phyloP scores from a whole-genome alignment of 2,113 vertebrate species.

The Grammomys dolichurus region DNA sequence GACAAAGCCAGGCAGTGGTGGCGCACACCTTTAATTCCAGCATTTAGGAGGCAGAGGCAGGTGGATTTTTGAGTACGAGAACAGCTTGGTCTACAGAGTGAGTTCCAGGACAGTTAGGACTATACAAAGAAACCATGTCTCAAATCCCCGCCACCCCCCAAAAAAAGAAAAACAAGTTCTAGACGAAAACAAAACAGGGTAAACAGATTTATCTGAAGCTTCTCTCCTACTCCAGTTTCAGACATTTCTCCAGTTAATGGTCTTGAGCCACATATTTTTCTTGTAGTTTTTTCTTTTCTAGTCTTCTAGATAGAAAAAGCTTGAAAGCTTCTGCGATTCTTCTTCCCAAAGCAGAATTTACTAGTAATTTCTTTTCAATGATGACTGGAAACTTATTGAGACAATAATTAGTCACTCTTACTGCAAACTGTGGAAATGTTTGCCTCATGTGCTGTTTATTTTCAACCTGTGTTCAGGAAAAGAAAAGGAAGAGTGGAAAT shows the following conservation, averaged over 20 bases:
- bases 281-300: background rate
- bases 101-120: too few species aligned
- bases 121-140: too few species aligned
- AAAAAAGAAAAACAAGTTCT: background rate
- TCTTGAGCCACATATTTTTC: too few species aligned
- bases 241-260: background rate
- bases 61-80: too few species aligned
- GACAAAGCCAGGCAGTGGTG: too few species aligned
- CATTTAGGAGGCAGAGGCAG: too few species aligned
- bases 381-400: background rate
- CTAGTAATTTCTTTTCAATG: background rate
- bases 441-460: background rate
- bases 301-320: background rate
- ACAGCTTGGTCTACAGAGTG: too few species aligned
- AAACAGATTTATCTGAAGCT: background rate
- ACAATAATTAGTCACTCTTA: background rate
- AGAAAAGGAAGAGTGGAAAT: slow-evolving; percentile 38
- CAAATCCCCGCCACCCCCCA: too few species aligned
- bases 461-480: background rate
- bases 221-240: rapidly evolving
- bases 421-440: background rate
- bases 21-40: too few species aligned
- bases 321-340: background rate
- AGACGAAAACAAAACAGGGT: background rate
- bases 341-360: background rate